A percentile compares a stretch with the other conserved stretches of the same genome.
Conservation (phyloP, 2,113 vertebrate species). For the Syngnathus scovelli region DNA sequence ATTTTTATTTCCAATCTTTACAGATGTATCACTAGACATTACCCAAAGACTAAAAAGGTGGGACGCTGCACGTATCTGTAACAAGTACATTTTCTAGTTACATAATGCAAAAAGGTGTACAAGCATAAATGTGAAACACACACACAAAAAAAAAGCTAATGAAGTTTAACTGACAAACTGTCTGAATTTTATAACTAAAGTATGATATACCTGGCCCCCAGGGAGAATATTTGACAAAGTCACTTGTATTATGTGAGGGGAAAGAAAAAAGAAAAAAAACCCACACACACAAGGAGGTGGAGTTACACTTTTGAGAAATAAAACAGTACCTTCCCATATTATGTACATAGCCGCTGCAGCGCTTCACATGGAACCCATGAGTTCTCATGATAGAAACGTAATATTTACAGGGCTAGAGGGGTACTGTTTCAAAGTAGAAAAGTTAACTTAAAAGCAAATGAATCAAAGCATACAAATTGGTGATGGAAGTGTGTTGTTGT, state of each 20-base stretch:
- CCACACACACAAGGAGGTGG: conserved; percentile 53
- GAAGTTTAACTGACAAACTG: conserved; percentile 40
- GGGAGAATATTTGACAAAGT: conserved; percentile 33
- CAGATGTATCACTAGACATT: conserved; percentile 70
- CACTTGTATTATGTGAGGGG: conserved; percentile 31
- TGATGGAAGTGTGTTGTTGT: conserved; percentile 37
- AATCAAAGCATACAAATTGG: conserved; percentile 48
- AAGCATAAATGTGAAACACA: conserved; percentile 54
- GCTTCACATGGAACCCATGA: conserved; percentile 28
- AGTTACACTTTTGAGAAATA: conserved; percentile 50
- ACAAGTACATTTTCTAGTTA: conserved; percentile 65
- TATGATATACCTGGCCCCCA: conserved; percentile 39
- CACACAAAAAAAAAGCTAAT: conserved; percentile 37
- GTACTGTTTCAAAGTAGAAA: conserved; percentile 39
- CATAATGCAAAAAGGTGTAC: conserved; percentile 63
- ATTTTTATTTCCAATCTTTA: conserved; percentile 72
- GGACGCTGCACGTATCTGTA: conserved; percentile 59
- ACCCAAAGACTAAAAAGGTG: conserved; percentile 64
- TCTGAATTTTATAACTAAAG: conserved; percentile 57
- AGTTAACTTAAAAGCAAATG: conserved; percentile 43
- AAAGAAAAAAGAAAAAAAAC: conserved; percentile 28
- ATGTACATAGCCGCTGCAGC: conserved; percentile 35
- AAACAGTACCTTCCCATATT: conserved; percentile 61
- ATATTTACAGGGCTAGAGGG: conserved; percentile 29
- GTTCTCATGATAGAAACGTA: conserved; percentile 32